Base-by-base conservation (phyloP, 2,113 vertebrate genomes). In the Alosa alosa region DNA sequence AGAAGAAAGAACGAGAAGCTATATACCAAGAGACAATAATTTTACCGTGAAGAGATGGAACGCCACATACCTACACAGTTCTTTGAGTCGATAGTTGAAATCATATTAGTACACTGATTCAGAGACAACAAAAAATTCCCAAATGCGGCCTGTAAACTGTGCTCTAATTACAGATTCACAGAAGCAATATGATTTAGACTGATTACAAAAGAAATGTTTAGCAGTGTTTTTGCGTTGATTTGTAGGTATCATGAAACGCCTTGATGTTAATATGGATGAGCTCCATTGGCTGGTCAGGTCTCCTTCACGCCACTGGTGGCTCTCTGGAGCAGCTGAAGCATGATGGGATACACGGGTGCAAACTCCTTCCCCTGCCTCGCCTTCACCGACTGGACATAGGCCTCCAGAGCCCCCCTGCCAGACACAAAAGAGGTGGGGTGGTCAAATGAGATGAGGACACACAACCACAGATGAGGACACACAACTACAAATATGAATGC, bases 281-380 rank as follows among this genome's bases (percentile, higher is more conserved):
- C 31, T 75, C 60, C 60, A n/a, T 25, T 25, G 7, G 4, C 22
- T 64, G 20, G 20, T 60, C n/a, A 36, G 0, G 0, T 0, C 88
- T 94, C 93, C 92, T 95, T 95, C 22, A 93, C 87, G 6, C 91
- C 1, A 0, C 93, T 92, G 91, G 94, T 93, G 0, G 97, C 98
- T 88, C 94, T 97, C 88, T 99, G 97, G 84, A 99, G 93, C 88
- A 99, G 93, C 89, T 99, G 97, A 82, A 99, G 88, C 98, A 99
- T 99, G 84, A 99, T 95, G 87, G 98, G 98, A 88, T 99, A 99
- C 84, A 99, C 95, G 0, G 98, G 96, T 6, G 98, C 96, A 86
- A 99, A 99, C 91, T 98, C 97, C 91, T 97, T 99, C 49, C 96
- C 98, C 89, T 98, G 97, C 89, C 97, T 95, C 0, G 95, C 93